Evolutionary conservation across 2,797 vertebrate species (phyloP).

Genomic region (Chiroxiphia lanceolata): DNA sequence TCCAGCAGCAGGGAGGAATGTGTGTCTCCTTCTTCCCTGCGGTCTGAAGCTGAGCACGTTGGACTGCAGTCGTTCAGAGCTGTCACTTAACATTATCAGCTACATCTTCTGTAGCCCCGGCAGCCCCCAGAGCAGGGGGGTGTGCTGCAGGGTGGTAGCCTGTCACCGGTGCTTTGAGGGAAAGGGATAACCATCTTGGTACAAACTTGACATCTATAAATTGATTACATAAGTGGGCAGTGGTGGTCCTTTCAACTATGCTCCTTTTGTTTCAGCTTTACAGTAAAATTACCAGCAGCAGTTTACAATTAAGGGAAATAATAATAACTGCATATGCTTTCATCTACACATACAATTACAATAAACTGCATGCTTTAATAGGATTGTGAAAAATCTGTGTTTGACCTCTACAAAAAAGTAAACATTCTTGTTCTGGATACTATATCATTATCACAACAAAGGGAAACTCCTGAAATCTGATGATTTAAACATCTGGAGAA

Average conservation of each 20-base stretch:
- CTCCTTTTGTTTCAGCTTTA: slow-evolving; percentile 79
- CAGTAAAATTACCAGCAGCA: slow-evolving; percentile 83
- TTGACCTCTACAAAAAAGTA: slow-evolving; percentile 86
- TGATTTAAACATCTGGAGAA: slow-evolving; percentile 88
- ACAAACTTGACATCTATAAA: slow-evolving; percentile 79
- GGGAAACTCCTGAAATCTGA: slow-evolving; percentile 87
- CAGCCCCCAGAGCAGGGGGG: background rate
- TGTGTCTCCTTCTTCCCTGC: background rate
- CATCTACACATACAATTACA: slow-evolving; percentile 86
- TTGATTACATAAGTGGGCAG: slow-evolving; percentile 81
- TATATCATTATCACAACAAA: slow-evolving; percentile 92
- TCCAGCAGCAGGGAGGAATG: background rate
- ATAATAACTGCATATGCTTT: slow-evolving; percentile 85
- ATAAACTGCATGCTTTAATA: slow-evolving; percentile 80
- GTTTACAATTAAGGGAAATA: slow-evolving; percentile 86
- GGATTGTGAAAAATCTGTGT: slow-evolving; percentile 84
- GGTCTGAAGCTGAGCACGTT: slow-evolving; percentile 31
- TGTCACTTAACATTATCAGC: slow-evolving; percentile 72
- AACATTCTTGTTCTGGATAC: slow-evolving; percentile 88
- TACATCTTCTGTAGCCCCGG: slow-evolving; percentile 63
- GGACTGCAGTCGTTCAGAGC: slow-evolving; percentile 28
- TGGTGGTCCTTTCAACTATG: slow-evolving; percentile 82
- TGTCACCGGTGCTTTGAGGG: slow-evolving; percentile 64
- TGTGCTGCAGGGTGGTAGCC: slow-evolving; percentile 74
- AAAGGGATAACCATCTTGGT: slow-evolving; percentile 74